These are phyloP conservation scores for Neoseiulus cucumeris DNA, from an alignment of 1,140 invertebrate species.

Conservation along the genomic window DNA sequence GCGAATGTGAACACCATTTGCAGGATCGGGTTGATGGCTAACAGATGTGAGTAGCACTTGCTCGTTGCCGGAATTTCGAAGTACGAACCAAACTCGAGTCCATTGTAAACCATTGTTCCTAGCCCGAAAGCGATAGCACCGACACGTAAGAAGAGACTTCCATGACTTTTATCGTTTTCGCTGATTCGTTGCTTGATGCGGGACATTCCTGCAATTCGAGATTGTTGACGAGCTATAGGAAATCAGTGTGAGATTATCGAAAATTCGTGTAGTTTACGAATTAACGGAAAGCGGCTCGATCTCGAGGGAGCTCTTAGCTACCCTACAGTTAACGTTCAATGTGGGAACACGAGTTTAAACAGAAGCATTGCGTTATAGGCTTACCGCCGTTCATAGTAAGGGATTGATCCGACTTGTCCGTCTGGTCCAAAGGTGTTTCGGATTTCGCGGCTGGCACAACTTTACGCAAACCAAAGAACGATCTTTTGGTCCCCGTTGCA, in stretches of 20 bases:
- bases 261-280: too few relatives aligned
- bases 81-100: constrained; percentile 77
- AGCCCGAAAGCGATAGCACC: constrained; percentile 89
- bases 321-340: too few relatives aligned
- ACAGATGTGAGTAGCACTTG: constrained; percentile 65
- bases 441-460: neutral
- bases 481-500: neutral
- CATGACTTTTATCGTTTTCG: constrained; percentile 76
- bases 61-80: constrained; percentile 73
- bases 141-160: constrained; percentile 85
- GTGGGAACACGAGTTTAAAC: too few relatives aligned
- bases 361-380: too few relatives aligned
- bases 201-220: constrained; percentile 23
- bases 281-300: too few relatives aligned
- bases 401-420: too few relatives aligned
- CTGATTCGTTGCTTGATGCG: constrained; percentile 62
- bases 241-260: too few relatives aligned
- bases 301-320: too few relatives aligned
- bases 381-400: too few relatives aligned
- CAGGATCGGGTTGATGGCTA: constrained; percentile 56
- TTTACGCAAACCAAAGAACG: neutral
- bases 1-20: constrained; percentile 93
- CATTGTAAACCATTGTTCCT: constrained; percentile 92
- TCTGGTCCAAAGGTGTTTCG: too few relatives aligned
- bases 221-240: neutral